These are phyloP conservation scores for Sorex maritimensis DNA, from an alignment of 2,797 vertebrate genomes.

Conservation along the genomic window DNA sequence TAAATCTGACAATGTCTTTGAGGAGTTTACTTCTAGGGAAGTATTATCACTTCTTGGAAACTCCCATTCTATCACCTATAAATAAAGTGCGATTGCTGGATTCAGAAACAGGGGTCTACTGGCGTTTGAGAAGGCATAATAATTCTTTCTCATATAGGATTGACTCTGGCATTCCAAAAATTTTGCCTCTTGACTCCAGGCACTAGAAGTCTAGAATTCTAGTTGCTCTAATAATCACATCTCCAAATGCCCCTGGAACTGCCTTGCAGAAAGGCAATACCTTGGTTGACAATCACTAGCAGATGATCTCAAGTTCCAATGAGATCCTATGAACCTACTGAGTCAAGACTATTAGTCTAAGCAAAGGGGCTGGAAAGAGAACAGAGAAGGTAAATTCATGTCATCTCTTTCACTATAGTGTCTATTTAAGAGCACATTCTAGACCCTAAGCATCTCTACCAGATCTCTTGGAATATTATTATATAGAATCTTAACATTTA, in stretches of 20 bases:
- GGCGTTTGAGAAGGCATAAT: not conserved
- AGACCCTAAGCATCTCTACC: not conserved
- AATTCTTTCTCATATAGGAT: not conserved
- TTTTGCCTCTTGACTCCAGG: not conserved
- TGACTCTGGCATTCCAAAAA: not conserved
- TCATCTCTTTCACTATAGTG: not conserved
- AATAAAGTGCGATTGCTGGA: conserved; percentile 44
- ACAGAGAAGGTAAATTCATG: not conserved
- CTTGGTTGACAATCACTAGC: not conserved
- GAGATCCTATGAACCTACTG: not conserved
- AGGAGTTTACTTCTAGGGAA: conserved; percentile 15
- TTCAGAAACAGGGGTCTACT: not conserved
- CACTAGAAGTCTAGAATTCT: not conserved
- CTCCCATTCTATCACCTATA: not conserved
- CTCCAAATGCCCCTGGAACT: not conserved
- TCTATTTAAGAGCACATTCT: not conserved
- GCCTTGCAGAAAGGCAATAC: not conserved
- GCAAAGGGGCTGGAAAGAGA: not conserved
- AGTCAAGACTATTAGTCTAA: not conserved
- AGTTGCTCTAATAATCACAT: conserved; percentile 1
- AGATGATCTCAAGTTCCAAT: not conserved
- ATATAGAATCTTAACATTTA: conserved; percentile 11
- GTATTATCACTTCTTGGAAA: conserved; percentile 22
- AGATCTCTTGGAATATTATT: not conserved
- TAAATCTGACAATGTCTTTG: not conserved